Base-by-base conservation (phyloP, 2,888 invertebrate genomes). In the Hermodice carunculata region DNA sequence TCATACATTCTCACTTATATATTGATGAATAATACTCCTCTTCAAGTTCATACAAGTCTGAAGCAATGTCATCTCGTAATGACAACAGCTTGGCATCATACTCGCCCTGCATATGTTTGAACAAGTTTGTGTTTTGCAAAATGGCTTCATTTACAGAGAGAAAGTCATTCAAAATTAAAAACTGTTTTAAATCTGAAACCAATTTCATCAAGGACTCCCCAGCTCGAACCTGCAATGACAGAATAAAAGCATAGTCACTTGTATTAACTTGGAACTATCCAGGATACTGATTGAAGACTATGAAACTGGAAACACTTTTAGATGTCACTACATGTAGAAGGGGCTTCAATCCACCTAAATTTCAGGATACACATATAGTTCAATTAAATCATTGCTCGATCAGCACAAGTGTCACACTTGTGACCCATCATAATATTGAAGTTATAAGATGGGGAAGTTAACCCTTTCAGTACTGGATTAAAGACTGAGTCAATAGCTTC, bases 61-160 rank as follows among this genome's bases (percentile, higher is more conserved):
- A 93, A 19, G 97, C 95, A 90, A 98, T 95, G 81, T 98, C 97
- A 86, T 98, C 97, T 66, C 97, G 87, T 24, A 98, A 86, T 24
- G 92, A 92, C 91, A 96, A 94, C 24, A 98, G 87, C 86, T 96
- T 96, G 78, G 93, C 93, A 87, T 98, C 98, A 86, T 95, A 94
- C 83, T 96, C 96, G 51, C 92, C 91, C 88, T 96, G 96, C 81
- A 94, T 94, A 0, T 93, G 92, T 62, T 95, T 91, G 82, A 94
- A 96, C 14, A 95, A 86, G 83, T 94, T 93, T 0, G 94, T 94
- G 83, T 96, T 96, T 76, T 94, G 93, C n/a, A 94, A 92, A 70
- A 98, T 98, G 0, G 97, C 95, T 82, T 98, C 96, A 85, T 98
- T 98, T 0, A 98, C 95, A 1, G 97, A 96, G 48, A 96, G 96